phyloP scores from a whole-genome alignment of 2,113 vertebrate species.

The Emydocephalus ijimae region DNA sequence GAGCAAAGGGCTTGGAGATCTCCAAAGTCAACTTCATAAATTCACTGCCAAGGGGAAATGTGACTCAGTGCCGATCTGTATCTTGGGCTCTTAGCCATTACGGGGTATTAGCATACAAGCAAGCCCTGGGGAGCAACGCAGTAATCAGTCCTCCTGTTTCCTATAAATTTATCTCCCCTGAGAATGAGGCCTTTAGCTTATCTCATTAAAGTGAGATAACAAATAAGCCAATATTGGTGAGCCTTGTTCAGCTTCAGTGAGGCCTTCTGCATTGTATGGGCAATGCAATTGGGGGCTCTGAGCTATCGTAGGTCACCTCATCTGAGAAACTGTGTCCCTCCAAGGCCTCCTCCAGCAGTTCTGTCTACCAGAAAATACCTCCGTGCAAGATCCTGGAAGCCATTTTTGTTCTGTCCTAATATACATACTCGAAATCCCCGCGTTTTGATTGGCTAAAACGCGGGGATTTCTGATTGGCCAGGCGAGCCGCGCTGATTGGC shows the following conservation, averaged over 20 bases:
- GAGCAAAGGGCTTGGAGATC: neutral
- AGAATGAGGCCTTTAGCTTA: neutral
- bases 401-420: too few species aligned
- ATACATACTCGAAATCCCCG: too few species aligned
- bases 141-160: neutral
- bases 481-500: too few species aligned
- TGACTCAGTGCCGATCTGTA: neutral
- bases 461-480: too few species aligned
- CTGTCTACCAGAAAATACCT: neutral
- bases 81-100: neutral
- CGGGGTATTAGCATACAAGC: neutral
- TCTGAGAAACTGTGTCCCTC: neutral
- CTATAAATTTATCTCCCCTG: neutral
- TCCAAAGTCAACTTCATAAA: neutral
- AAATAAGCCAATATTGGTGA: neutral
- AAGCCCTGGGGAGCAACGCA: neutral
- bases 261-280: neutral
- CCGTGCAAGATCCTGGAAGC: neutral
- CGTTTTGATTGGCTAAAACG: too few species aligned
- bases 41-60: neutral
- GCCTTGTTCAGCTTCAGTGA: neutral
- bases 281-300: neutral
- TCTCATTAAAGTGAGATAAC: neutral
- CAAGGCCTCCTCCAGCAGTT: neutral
- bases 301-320: neutral